These are phyloP conservation scores for Hylyphantes graminicola DNA, from an alignment of 1,140 invertebrate genomes.

Conservation along the genomic window DNA sequence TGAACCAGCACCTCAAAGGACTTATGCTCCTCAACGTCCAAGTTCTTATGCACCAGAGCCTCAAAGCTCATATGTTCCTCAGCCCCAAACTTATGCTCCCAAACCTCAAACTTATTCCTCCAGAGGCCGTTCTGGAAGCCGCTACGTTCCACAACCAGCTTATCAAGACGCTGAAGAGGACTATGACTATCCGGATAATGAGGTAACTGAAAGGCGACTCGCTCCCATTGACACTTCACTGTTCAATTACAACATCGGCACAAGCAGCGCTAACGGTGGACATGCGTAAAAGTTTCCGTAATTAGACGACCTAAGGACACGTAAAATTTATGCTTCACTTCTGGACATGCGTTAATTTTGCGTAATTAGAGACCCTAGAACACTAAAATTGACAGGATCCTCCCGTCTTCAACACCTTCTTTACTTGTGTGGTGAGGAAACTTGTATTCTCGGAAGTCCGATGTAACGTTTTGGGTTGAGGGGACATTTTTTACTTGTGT, in stretches of 20 bases:
- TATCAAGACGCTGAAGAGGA: slow-evolving; percentile 14
- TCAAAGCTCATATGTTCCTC: not conserved
- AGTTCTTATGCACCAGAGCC: not conserved
- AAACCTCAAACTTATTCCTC: not conserved
- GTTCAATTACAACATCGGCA: slow-evolving; percentile 51
- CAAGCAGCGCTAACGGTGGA: not conserved
- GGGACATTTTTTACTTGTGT: too few species aligned
- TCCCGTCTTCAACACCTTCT: too few species aligned
- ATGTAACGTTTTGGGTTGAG: too few species aligned
- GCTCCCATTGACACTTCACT: slow-evolving; percentile 33
- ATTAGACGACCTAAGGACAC: too few species aligned
- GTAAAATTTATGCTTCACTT: too few species aligned
- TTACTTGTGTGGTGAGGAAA: too few species aligned
- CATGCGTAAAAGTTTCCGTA: not conserved
- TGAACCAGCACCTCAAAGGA: not conserved
- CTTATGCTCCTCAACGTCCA: not conserved
- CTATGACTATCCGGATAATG: slow-evolving; percentile 46
- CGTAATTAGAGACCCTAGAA: too few species aligned
- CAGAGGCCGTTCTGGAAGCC: not conserved
- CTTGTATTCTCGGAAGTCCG: too few species aligned
- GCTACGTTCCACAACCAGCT: not conserved
- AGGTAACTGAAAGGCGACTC: slow-evolving; percentile 32
- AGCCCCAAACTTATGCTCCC: not conserved
- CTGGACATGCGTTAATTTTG: too few species aligned
- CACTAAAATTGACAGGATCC: too few species aligned